A percentile compares a stretch with the other conserved stretches of the same genome.
These are phyloP conservation scores for Apotomis betuletana DNA, from an alignment of 2,888 invertebrate genomes.

Conservation along the genomic window DNA sequence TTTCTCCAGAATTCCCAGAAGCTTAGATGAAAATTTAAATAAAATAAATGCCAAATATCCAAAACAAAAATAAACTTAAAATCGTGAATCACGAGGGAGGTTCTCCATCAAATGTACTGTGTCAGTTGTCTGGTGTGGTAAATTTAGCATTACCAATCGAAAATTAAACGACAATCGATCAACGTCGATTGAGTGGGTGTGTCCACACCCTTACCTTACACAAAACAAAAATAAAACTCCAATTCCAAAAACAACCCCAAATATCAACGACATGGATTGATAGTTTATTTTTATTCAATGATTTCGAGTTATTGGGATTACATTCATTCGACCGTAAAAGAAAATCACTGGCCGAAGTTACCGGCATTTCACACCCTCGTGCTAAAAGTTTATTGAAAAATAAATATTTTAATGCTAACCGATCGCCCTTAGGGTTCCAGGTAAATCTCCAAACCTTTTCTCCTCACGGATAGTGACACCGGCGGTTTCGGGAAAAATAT, in stretches of 20 bases:
- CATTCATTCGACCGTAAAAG: constrained; percentile 55
- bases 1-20: too few species aligned
- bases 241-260: constrained; percentile 46
- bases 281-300: constrained; percentile 54
- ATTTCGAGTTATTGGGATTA: constrained; percentile 59
- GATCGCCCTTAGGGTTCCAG: constrained; percentile 65
- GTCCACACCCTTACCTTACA: constrained; percentile 4
- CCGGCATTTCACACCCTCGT: constrained; percentile 54
- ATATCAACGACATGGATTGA: constrained; percentile 45
- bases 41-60: too few species aligned
- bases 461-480: constrained; percentile 60
- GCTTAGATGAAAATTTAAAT: too few species aligned
- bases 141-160: constrained; percentile 15
- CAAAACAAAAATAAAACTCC: constrained; percentile 38
- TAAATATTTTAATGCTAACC: constrained; percentile 71
- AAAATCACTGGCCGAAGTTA: constrained; percentile 56
- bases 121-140: constrained; percentile 15
- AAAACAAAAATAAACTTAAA: background rate
- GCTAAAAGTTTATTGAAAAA: constrained; percentile 61
- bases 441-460: constrained; percentile 75
- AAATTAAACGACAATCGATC: constrained; percentile 21
- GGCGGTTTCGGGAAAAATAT: constrained; percentile 68
- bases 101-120: background rate
- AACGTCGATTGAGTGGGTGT: constrained; percentile 18
- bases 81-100: background rate